Evolutionary conservation across 1,140 invertebrate genomes (phyloP), one percentile per base, ranked within the genome.

Genomic region (Drosophila trapezifrons): DNA sequence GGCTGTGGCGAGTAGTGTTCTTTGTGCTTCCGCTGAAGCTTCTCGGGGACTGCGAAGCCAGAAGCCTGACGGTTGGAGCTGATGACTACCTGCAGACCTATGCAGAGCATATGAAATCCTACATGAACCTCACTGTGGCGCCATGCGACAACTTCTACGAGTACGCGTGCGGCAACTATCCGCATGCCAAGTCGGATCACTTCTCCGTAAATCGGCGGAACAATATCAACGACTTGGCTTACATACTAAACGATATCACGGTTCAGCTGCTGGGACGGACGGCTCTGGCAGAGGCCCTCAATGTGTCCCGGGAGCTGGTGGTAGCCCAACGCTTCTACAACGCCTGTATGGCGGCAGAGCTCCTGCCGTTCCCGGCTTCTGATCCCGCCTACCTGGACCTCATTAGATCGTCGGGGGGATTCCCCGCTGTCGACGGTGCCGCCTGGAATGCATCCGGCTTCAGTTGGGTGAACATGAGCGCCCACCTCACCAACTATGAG

Each of bases 71-170:
- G 15, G 15, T 22, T 12, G 18, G 1, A 22, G 27, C 43, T 5
- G 27, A 20, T 32, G 27, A 70, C 8, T 76, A 54, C n/a, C 52
- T 77, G 43, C 93, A 93, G 58, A 93, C 94, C 4, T 81, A 91
- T 55, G 70, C 83, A 0, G 56, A 62, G 5, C 45, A 63, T 8
- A 92, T 94, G 64, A 59, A 93, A 15, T 84, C 84, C 6, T 94
- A 93, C 54, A 94, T 95, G 92, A 93, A 95, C 66, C 73, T 80
- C 22, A 92, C 76, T 3, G 93, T 94, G 3, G 92, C 95, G 79
- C 96, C 96, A 0, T 96, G 96, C 76, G 93, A 95, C 10, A 94
- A 96, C 79, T 96, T 96, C 82, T 96, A 96, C 76, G 91, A 94
- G 65, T 95, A 93, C 78, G 92, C 94, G 3, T 95, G 95, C 66